Conservation (phyloP, 1,140 invertebrate species). For the Lordiphosa stackelbergi region DNA sequence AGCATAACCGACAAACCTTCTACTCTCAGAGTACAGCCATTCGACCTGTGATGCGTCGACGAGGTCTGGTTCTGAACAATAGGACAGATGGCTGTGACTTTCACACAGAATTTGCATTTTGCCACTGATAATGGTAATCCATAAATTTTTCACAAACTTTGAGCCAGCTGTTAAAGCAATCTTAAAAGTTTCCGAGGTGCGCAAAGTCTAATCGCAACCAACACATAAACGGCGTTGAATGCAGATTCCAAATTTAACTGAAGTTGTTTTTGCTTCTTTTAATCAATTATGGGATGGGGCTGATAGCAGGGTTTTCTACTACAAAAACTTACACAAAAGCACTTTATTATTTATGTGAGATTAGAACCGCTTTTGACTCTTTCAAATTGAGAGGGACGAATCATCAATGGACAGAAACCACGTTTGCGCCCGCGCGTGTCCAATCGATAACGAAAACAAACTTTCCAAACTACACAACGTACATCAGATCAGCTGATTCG, state of each 20-base stretch:
- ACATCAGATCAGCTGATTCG: not conserved
- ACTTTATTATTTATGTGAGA: not conserved
- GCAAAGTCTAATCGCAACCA: slow-evolving; percentile 7
- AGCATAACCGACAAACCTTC: slow-evolving; percentile 22
- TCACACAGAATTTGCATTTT: slow-evolving; percentile 44
- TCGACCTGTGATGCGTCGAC: not conserved
- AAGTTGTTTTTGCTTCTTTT: slow-evolving; percentile 1
- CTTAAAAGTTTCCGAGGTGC: not conserved
- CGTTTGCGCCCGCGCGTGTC: not conserved
- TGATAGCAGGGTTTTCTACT: slow-evolving; percentile 5
- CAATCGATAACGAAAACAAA: not conserved
- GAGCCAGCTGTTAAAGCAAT: too few species aligned
- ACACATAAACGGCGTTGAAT: not conserved
- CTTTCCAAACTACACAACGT: not conserved
- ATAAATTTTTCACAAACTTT: slow-evolving; percentile 2
- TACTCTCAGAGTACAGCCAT: not conserved
- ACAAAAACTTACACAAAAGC: slow-evolving; percentile 2
- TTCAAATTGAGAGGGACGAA: not conserved
- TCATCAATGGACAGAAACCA: not conserved
- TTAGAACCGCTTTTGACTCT: slow-evolving; percentile 1
- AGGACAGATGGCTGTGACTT: not conserved
- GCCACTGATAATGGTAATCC: slow-evolving; percentile 2
- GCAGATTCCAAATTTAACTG: slow-evolving; percentile 5
- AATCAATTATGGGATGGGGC: not conserved
- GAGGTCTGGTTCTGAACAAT: slow-evolving; percentile 2